Conservation (phyloP, 2,888 invertebrate genomes). For the Nudaria mundana region DNA sequence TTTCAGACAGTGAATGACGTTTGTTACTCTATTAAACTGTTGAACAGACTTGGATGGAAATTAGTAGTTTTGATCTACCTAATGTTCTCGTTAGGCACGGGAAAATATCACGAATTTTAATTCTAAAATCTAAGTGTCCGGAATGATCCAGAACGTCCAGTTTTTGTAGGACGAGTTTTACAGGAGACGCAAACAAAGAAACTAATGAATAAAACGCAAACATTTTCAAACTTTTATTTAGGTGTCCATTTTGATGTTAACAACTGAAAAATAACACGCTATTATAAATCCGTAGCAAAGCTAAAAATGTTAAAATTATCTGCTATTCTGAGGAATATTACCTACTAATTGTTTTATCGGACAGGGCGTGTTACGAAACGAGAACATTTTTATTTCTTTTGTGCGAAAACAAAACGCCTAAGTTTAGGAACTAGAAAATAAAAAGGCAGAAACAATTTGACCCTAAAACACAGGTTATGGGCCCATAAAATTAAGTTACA, state of each 20-base stretch:
- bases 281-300: conserved; percentile 76
- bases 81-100: no score
- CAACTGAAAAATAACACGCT: conserved; percentile 70
- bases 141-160: no score
- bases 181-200: no score
- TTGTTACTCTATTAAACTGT: no score
- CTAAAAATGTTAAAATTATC: conserved; percentile 60
- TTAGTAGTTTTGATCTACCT: no score
- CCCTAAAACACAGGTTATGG: conserved; percentile 5
- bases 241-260: conserved; percentile 71
- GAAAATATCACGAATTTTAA: no score
- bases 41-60: no score
- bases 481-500: conserved; percentile 4
- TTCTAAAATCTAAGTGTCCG: no score
- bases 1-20: no score
- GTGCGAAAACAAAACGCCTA: conserved; percentile 41
- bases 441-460: conserved; percentile 11
- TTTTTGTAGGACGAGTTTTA: no score
- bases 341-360: conserved; percentile 34
- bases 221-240: conserved; percentile 68
- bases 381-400: conserved; percentile 38
- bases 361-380: conserved; percentile 35
- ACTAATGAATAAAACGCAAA: conserved; percentile 4
- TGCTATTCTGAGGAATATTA: conserved; percentile 47
- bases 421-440: conserved; percentile 20